Evolutionary conservation across 2,113 vertebrate genomes (phyloP).

Genomic region (Neolamprologus ventralis): DNA sequence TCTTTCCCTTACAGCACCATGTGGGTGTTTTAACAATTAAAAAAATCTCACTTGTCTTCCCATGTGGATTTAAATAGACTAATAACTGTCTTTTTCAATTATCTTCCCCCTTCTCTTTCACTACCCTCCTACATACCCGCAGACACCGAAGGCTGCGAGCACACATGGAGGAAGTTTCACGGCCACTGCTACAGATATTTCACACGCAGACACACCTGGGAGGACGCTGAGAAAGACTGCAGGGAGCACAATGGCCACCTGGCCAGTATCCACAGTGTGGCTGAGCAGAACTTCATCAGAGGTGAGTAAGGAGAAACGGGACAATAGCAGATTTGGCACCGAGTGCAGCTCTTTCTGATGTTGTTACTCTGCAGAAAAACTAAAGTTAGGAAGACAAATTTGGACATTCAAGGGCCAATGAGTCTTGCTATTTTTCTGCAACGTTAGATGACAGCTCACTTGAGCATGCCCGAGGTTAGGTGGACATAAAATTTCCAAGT

Average conservation of each 20-base stretch:
- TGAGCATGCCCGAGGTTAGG: not conserved
- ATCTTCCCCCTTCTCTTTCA: not conserved
- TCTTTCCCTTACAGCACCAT: not conserved
- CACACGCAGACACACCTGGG: conserved; percentile 84
- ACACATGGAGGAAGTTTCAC: conserved; percentile 91
- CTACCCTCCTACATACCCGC: not conserved
- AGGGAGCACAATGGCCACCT: conserved; percentile 83
- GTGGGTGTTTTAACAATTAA: not conserved
- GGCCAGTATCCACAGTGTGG: conserved; percentile 81
- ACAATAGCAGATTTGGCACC: not conserved
- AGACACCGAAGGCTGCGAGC: conserved; percentile 92
- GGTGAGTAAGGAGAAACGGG: conserved; percentile 63
- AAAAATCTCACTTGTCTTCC: not conserved
- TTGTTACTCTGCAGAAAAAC: not conserved
- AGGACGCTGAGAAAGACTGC: conserved; percentile 88
- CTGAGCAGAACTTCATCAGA: conserved; percentile 85
- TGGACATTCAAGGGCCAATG: not conserved
- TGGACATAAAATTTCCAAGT: not conserved
- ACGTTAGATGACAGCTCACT: not conserved
- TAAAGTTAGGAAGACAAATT: not conserved
- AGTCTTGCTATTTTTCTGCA: not conserved
- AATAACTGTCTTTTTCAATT: not conserved
- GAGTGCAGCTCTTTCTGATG: not conserved
- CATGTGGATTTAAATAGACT: not conserved
- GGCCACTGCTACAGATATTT: conserved; percentile 91